Evolutionary conservation across 2,797 vertebrate genomes (phyloP).

Genomic region (Chelon auratus): DNA sequence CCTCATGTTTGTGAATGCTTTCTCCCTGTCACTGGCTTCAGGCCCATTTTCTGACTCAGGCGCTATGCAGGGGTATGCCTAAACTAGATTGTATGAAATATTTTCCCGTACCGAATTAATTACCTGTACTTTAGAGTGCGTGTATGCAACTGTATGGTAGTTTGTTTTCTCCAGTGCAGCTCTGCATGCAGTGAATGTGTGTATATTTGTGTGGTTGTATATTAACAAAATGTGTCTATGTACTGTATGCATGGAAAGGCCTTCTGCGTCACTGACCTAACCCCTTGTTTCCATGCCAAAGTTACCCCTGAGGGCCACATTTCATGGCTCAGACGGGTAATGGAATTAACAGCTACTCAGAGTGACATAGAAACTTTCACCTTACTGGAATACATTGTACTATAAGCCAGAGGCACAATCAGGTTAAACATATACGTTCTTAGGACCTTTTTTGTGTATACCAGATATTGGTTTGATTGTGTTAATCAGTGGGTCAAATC

Average conservation of each 20-base stretch:
- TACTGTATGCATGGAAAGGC: constrained; percentile 78
- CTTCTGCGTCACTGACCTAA: constrained; percentile 70
- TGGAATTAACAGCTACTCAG: constrained; percentile 74
- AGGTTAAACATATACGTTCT: constrained; percentile 70
- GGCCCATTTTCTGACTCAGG: constrained; percentile 78
- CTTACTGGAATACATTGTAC: constrained; percentile 73
- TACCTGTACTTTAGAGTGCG: constrained; percentile 55
- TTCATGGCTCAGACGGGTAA: constrained; percentile 69
- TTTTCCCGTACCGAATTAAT: constrained; percentile 66
- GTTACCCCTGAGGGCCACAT: constrained; percentile 71
- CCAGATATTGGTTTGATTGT: constrained; percentile 73
- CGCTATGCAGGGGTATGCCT: constrained; percentile 76
- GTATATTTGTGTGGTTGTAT: constrained; percentile 69
- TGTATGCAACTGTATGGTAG: constrained; percentile 54
- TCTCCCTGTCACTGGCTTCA: constrained; percentile 72
- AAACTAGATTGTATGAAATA: constrained; percentile 76
- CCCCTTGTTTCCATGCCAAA: constrained; percentile 77
- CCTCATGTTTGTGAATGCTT: constrained; percentile 64
- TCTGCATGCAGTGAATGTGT: constrained; percentile 80
- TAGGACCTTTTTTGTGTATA: constrained; percentile 68
- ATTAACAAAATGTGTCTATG: constrained; percentile 73
- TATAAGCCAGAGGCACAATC: constrained; percentile 76
- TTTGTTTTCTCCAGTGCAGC: constrained; percentile 71
- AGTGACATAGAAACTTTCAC: constrained; percentile 71
- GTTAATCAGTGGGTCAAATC: constrained; percentile 74